A percentile compares a stretch with the other conserved stretches of the same genome.
Conservation (phyloP, 1,140 invertebrate genomes). For the Ceratina australensis region DNA sequence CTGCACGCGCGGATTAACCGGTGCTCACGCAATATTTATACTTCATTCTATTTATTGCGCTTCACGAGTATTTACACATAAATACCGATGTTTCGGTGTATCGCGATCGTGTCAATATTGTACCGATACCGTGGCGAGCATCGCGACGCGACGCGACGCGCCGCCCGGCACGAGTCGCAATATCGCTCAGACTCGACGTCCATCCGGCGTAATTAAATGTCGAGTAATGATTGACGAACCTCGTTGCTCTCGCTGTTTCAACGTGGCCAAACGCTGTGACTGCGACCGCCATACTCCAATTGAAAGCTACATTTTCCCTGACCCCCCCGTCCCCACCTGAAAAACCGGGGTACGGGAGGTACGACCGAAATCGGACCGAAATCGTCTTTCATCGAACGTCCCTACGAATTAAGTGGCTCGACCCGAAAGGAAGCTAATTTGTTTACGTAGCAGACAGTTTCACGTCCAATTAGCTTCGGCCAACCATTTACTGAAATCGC, state of each 20-base stretch:
- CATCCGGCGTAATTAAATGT: constrained; percentile 41
- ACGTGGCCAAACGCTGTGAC: not conserved
- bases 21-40: constrained; percentile 34
- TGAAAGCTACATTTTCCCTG: too few relatives aligned
- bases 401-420: not conserved
- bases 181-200: constrained; percentile 16
- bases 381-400: constrained; percentile 30
- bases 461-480: constrained; percentile 28
- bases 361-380: not conserved
- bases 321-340: not conserved
- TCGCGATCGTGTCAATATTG: constrained; percentile 42
- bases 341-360: not conserved
- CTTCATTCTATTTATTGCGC: constrained; percentile 43
- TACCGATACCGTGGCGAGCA: constrained; percentile 15
- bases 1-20: constrained; percentile 15
- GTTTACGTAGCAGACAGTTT: constrained; percentile 25
- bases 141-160: constrained; percentile 15
- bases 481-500: not conserved
- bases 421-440: constrained; percentile 12
- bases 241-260: not conserved
- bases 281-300: too few relatives aligned
- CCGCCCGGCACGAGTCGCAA: constrained; percentile 31
- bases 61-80: constrained; percentile 36
- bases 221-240: constrained; percentile 39
- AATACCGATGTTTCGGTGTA: constrained; percentile 39